A percentile compares a stretch with the other conserved stretches of the same genome.
These are phyloP conservation scores for Neopelma chrysocephalum DNA, from an alignment of 2,797 vertebrate species.

Conservation along the genomic window DNA sequence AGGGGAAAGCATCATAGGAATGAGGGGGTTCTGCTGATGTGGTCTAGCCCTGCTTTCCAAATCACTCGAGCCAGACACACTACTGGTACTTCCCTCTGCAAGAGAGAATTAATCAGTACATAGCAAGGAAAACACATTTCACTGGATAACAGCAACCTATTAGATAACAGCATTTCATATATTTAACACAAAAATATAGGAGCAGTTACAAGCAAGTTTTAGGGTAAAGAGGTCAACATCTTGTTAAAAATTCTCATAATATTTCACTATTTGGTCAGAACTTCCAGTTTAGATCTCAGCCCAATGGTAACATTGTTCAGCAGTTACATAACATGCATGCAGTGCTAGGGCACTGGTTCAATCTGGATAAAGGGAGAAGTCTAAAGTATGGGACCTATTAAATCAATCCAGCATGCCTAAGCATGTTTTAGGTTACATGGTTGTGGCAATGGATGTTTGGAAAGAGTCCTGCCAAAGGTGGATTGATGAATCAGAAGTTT, in stretches of 20 bases:
- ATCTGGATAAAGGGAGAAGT: not conserved
- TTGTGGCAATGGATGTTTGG: too few relatives aligned
- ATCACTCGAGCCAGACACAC: slow-evolving; percentile 55
- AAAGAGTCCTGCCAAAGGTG: too few relatives aligned
- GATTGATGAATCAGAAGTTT: too few relatives aligned
- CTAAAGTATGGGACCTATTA: not conserved
- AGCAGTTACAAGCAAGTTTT: not conserved
- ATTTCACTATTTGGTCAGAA: not conserved
- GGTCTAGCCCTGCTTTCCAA: slow-evolving; percentile 43
- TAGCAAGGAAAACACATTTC: not conserved
- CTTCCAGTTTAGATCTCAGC: not conserved
- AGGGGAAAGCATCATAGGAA: slow-evolving; percentile 93
- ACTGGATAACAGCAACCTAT: not conserved
- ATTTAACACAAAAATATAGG: not conserved
- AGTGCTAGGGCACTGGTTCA: not conserved
- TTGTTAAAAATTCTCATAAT: not conserved
- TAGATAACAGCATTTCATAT: not conserved
- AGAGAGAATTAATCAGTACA: not conserved
- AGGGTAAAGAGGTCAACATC: not conserved
- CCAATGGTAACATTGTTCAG: not conserved
- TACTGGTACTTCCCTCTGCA: slow-evolving; percentile 83
- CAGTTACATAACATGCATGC: not conserved
- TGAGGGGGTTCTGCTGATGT: slow-evolving; percentile 77
- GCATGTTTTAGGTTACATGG: not conserved
- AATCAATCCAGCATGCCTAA: not conserved